Evolutionary conservation across 2,797 vertebrate genomes (phyloP), one percentile per base, ranked within the genome.

Genomic region (Pyrocephalus nanus): DNA sequence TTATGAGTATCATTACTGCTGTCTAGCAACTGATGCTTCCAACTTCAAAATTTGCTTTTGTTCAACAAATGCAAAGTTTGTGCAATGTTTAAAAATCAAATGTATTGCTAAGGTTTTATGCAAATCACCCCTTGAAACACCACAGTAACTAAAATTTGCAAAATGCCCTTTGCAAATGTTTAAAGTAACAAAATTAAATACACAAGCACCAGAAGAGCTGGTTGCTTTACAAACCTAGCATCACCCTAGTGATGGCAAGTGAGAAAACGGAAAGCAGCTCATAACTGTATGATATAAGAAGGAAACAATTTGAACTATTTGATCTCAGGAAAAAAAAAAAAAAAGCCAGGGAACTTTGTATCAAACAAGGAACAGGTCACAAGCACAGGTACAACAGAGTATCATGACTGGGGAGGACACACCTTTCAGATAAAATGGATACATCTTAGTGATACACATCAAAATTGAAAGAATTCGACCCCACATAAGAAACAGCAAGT

Each of bases 181-280:
- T 47, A 27, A 80, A 65, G 27, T 38, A 88, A 80, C 25, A 47
- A 53, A 61, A 65, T 29, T 21, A 65, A 84, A 90, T 6, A 9
- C 13, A 22, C 5, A 50, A 70, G 43, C 9, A 40, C 14, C 26
- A 58, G 45, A 55, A 55, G 19, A 77, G 34, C 5, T 38, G 15
- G 16, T 4, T 78, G 66, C 34, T 86, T 78, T 78, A 43, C 36
- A 72, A 66, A 61, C 29, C 11, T n/a, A 47, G 26, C 32, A 54
- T 50, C 45, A 71, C 23, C 0, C 0, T 0, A 34, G 45, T 5
- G 71, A 38, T 3, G 4, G 30, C 15, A 81, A 72, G 22, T 4
- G 5, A 86, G 30, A 72, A 86, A 80, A 94, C 77, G 5, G 3
- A 81, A 75, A 84, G 21, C 22, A 58, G 54, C 11, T 75, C 58